These are phyloP conservation scores for Drosophila incognita DNA, from an alignment of 2,888 invertebrate species.

Conservation along the genomic window DNA sequence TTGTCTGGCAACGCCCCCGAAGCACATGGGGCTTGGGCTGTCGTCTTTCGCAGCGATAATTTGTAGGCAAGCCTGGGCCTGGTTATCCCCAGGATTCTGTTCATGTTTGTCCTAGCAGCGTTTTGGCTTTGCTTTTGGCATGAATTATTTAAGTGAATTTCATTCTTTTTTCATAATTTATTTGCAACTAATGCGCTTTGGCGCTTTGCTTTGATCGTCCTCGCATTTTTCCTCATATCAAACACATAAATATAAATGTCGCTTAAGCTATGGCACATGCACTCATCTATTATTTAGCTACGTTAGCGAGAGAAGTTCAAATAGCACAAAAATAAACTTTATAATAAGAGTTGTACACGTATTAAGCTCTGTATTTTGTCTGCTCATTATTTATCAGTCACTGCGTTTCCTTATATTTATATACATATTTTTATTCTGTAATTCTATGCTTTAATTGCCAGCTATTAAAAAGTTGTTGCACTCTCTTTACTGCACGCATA, in stretches of 20 bases:
- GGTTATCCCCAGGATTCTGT: slow-evolving; percentile 54
- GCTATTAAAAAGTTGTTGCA: slow-evolving; percentile 76
- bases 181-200: slow-evolving; percentile 67
- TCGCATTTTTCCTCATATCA: slow-evolving; percentile 54
- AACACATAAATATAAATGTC: slow-evolving; percentile 59
- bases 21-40: slow-evolving; percentile 39
- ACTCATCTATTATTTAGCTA: slow-evolving; percentile 66
- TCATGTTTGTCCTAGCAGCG: slow-evolving; percentile 46
- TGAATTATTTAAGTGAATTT: slow-evolving; percentile 76
- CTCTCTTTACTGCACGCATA: slow-evolving; percentile 30
- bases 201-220: slow-evolving; percentile 59
- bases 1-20: slow-evolving; percentile 49
- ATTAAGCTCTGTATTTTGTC: background rate
- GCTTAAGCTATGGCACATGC: slow-evolving; percentile 61
- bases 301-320: slow-evolving; percentile 28
- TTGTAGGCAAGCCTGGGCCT: slow-evolving; percentile 64
- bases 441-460: slow-evolving; percentile 58
- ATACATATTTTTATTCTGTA: background rate
- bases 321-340: slow-evolving; percentile 1
- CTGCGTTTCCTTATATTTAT: slow-evolving; percentile 24
- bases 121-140: slow-evolving; percentile 49
- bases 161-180: slow-evolving; percentile 62
- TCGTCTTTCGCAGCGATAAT: slow-evolving; percentile 58
- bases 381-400: slow-evolving; percentile 34
- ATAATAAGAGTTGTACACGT: slow-evolving; percentile 6